A percentile compares a stretch with the other conserved stretches of the same genome.
Conservation (phyloP, 2,113 vertebrate genomes). For the Panthera leo region DNA sequence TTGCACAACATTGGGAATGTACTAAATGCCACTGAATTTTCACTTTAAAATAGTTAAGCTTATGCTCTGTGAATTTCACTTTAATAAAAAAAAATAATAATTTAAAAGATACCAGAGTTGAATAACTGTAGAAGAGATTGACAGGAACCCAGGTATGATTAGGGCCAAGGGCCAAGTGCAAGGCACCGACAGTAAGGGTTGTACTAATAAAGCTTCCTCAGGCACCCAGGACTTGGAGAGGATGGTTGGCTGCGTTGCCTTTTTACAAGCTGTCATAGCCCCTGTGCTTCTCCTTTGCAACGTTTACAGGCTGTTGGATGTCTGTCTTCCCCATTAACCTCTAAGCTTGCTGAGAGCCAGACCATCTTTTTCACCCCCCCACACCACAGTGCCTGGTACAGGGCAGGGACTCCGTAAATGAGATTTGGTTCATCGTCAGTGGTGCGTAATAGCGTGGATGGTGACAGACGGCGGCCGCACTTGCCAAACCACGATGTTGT, state of each 20-base stretch:
- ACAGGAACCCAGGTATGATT: not conserved
- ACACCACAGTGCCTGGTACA: not conserved
- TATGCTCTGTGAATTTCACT: not conserved
- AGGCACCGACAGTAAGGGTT: rapidly evolving
- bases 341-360: not conserved
- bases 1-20: not conserved
- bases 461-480: not conserved
- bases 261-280: rapidly evolving
- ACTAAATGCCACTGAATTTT: not conserved
- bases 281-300: not conserved
- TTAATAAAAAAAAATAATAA: not conserved
- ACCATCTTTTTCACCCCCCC: not conserved
- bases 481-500: not conserved
- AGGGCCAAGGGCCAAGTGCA: not conserved
- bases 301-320: not conserved
- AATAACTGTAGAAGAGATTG: not conserved
- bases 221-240: not conserved
- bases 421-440: not conserved
- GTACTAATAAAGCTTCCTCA: not conserved
- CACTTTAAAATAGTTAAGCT: not conserved
- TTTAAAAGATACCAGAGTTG: not conserved
- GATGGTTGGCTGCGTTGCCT: rapidly evolving
- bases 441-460: not conserved
- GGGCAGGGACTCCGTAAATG: not conserved
- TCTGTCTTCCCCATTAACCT: not conserved